Evolutionary conservation across 1,140 invertebrate species (phyloP), one percentile per base, ranked within the genome.

Genomic region (Eubasilissa regina): DNA sequence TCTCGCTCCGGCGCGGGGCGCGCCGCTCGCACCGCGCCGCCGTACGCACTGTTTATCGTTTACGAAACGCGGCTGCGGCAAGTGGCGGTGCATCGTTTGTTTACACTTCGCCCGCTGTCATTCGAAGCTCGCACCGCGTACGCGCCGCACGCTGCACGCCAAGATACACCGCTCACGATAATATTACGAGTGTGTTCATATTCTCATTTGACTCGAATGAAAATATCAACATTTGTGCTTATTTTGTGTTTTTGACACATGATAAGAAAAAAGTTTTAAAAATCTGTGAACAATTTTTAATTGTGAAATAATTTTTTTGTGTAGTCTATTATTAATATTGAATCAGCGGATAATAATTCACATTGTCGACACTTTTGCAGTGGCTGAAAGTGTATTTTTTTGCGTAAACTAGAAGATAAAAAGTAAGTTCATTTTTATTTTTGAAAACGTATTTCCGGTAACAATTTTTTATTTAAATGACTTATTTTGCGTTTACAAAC

Each of bases 1-100:
- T 11, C 60, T 62, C 25, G 17, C 25, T 25, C 25, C 12, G 7
- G 4, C 21, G 19, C 56, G 21, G 0, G 21, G 15, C 19, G 56
- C 56, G 56, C 13, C 58, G 17, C 25, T 62, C 58, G 12, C 58
- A 25, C 58, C 25, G 9, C 11, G 8, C 58, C 58, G 0, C 3
- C 48, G 19, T 19, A 7, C 58, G 58, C 60, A 25, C 60, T n/a
- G 25, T 3, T 43, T 64, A 13, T 13, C 60, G 19, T 64, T 58
- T 58, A 58, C 55, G n/a, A 19, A 55, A 56, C 53, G 19, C 15
- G 17, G 4, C 6, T 15, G 60, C 35, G 35, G 60, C 60, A 64
- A 64, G 60, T 64, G 60, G 19, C 60, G 8, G 35, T 64, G 60
- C 60, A 64, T 64, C 60, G 60, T 64, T 64, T 64, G 60, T 64